phyloP scores from a whole-genome alignment of 2,888 invertebrate species.

The Agonopterix alstromeriana region DNA sequence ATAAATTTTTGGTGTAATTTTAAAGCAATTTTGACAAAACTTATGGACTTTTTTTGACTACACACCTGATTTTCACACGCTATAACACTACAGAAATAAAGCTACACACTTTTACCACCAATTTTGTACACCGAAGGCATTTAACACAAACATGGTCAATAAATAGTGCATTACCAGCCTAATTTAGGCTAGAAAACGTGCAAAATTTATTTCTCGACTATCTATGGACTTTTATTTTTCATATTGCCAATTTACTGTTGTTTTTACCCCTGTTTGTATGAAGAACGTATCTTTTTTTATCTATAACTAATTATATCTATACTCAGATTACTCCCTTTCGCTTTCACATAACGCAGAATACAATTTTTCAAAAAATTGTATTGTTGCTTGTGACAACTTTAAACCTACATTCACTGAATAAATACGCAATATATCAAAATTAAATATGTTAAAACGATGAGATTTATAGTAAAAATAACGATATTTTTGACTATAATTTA shows the following conservation, averaged over 20 bases:
- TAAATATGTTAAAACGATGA: conserved; percentile 35
- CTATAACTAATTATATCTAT: conserved; percentile 28
- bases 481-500: background rate
- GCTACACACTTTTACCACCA: conserved; percentile 15
- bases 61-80: background rate
- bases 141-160: background rate
- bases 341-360: background rate
- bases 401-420: conserved; percentile 16
- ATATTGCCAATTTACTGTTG: conserved; percentile 10
- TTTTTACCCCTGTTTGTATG: conserved; percentile 13
- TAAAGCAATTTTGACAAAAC: conserved; percentile 5
- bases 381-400: background rate
- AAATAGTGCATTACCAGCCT: background rate
- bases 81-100: conserved; percentile 18
- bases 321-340: conserved; percentile 22
- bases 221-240: conserved; percentile 19
- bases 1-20: background rate
- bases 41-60: conserved; percentile 1
- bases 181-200: background rate
- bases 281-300: conserved; percentile 19
- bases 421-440: conserved; percentile 32
- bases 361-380: background rate
- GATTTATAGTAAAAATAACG: conserved; percentile 26
- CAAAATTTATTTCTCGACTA: conserved; percentile 9
- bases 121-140: conserved; percentile 31